These are phyloP conservation scores for Irena cyanogastra DNA, from an alignment of 2,113 vertebrate species.

Conservation along the genomic window DNA sequence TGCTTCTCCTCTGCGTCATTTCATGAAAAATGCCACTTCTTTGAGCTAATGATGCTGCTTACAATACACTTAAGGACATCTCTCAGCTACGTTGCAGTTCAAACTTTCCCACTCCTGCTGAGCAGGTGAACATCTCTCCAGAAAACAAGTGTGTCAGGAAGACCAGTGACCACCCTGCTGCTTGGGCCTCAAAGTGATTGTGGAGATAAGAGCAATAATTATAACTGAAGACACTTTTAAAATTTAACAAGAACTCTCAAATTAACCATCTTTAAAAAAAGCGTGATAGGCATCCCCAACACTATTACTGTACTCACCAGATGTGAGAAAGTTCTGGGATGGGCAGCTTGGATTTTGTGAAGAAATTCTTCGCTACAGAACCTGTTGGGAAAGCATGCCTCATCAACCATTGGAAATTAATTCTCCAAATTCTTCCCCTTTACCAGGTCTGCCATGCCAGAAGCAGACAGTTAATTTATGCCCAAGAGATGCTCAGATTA, in stretches of 20 bases:
- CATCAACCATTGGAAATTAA: not conserved
- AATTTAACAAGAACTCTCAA: conserved; percentile 21
- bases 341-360: conserved; percentile 96
- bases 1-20: not conserved
- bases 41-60: conserved; percentile 23
- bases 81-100: not conserved
- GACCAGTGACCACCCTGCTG: conserved; percentile 7
- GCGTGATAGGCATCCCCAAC: not conserved
- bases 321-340: conserved; percentile 96
- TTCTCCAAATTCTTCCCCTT: not conserved
- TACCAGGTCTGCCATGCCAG: not conserved
- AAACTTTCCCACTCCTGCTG: not conserved
- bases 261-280: not conserved
- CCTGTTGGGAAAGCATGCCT: conserved; percentile 71
- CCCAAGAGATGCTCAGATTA: not conserved
- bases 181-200: conserved; percentile 24
- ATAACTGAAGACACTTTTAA: not conserved
- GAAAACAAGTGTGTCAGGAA: conserved; percentile 26
- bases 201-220: conserved; percentile 25
- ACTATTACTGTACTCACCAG: conserved; percentile 77
- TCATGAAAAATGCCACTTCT: not conserved
- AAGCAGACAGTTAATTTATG: not conserved
- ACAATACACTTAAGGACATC: not conserved
- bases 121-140: not conserved
- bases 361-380: conserved; percentile 93